phyloP scores from a whole-genome alignment of 2,888 invertebrate genomes.

The Trichacis sp. region DNA sequence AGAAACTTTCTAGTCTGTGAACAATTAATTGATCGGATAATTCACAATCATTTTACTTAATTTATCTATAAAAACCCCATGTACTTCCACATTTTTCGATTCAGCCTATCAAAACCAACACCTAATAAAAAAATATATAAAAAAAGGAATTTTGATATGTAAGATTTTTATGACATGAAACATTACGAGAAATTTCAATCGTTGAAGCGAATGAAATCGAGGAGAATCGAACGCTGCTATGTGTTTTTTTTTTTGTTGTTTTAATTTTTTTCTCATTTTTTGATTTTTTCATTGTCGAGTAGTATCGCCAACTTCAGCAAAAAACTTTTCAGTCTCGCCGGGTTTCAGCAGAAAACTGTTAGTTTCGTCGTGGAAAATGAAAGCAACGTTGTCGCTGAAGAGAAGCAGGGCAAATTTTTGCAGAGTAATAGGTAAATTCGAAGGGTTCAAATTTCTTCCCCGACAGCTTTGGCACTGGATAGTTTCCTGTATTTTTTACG shows the following conservation, averaged over 20 bases:
- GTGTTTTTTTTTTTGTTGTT: constrained; percentile 14
- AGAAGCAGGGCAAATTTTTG: constrained; percentile 57
- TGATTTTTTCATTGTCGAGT: constrained; percentile 22
- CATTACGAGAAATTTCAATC: no score
- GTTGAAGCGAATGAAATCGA: neutral
- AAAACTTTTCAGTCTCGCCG: constrained; percentile 56
- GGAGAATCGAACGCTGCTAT: neutral
- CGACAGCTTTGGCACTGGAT: neutral
- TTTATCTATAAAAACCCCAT: no score
- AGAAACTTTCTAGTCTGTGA: no score
- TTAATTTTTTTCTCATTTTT: constrained; percentile 16
- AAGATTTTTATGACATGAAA: no score
- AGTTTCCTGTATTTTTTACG: neutral
- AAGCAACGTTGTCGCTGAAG: constrained; percentile 54
- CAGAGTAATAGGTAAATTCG: constrained; percentile 59
- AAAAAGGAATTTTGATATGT: no score
- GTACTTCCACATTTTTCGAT: no score
- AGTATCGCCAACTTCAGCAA: constrained; percentile 35
- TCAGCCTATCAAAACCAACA: no score
- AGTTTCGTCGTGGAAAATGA: constrained; percentile 57
- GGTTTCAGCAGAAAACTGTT: constrained; percentile 57
- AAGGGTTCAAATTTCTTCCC: constrained; percentile 13
- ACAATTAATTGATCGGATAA: no score
- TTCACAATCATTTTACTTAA: no score
- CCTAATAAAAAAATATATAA: no score